Evolutionary conservation across 2,797 vertebrate species (phyloP), one percentile per base, ranked within the genome.

Genomic region (Cetoscarus ocellatus): DNA sequence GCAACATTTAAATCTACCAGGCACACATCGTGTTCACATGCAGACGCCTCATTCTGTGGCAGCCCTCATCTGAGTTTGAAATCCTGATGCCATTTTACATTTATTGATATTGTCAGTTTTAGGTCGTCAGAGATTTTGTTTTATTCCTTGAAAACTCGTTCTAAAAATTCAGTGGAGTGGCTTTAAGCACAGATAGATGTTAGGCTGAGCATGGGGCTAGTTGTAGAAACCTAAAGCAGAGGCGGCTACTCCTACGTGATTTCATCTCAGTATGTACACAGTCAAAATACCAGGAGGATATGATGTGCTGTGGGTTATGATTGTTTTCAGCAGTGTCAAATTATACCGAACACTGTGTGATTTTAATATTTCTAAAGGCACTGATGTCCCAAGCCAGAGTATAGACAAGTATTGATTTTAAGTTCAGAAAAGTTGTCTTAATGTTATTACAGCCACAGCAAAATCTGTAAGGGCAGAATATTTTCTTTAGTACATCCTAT

Each of bases 241-340:
- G 72, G 75, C 54, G 27, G 56, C 1, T 44, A 82, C 75, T 82
- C 70, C 73, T 77, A 82, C 67, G 39, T 77, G 70, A 80, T 84
- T 81, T 82, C 35, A 77, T 65, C 61, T 58, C 35, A 53, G 10
- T 66, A 60, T 67, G 61, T 18, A 69, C 50, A 69, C 66, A 77
- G 59, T 82, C 60, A 70, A 73, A 79, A 55, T 61, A 63, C 39
- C 64, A 75, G 36, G 53, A 71, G 19, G 60, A 69, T 74, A 42
- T 64, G 72, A 58, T 68, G 38, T 2, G 61, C 70, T 2, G 5
- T 45, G 50, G 60, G 52, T 27, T 56, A 60, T 15, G 65, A 47
- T 51, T 65, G 10, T 73, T 62, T 77, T 70, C 42, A 64, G 61
- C 73, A 59, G 54, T 44, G 54, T 44, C 50, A 72, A 77, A 79